Percentiles rank a stretch among this genome's conserved stretches.
These are phyloP conservation scores for Pseudococcus jackbeardsleyi DNA, from an alignment of 2,888 invertebrate species.

Conservation along the genomic window DNA sequence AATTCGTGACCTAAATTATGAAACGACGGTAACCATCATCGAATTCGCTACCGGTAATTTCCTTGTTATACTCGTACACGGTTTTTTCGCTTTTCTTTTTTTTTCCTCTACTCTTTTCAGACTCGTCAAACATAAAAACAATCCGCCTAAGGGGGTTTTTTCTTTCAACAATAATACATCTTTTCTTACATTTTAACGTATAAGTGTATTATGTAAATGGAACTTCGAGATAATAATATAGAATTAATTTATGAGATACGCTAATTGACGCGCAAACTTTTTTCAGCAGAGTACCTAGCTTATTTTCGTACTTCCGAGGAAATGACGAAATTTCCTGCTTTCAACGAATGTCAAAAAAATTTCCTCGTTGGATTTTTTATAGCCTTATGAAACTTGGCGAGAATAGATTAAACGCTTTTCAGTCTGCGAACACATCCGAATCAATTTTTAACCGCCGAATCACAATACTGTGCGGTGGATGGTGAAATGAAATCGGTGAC, in stretches of 20 bases:
- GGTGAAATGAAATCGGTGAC: background rate
- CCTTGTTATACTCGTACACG: background rate
- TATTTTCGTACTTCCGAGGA: background rate
- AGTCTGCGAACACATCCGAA: background rate
- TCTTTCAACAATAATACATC: background rate
- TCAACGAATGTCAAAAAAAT: conserved; percentile 9
- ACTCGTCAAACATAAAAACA: background rate
- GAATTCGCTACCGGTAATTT: background rate
- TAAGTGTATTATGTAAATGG: conserved; percentile 3
- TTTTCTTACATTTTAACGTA: background rate
- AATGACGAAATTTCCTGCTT: conserved; percentile 3
- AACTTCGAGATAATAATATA: conserved; percentile 17
- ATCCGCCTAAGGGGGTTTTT: background rate
- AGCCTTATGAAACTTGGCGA: background rate
- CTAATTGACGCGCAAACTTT: conserved; percentile 1
- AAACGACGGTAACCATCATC: background rate
- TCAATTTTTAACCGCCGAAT: background rate
- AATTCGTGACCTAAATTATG: conserved; percentile 1
- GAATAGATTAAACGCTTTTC: conserved; percentile 8
- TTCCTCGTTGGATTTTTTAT: conserved; percentile 10
- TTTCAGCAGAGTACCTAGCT: background rate
- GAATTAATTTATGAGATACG: background rate
- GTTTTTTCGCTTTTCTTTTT: background rate
- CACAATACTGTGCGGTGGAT: background rate
- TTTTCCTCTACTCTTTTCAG: background rate